phyloP scores from a whole-genome alignment of 2,888 invertebrate species.

The Elysia crispata region DNA sequence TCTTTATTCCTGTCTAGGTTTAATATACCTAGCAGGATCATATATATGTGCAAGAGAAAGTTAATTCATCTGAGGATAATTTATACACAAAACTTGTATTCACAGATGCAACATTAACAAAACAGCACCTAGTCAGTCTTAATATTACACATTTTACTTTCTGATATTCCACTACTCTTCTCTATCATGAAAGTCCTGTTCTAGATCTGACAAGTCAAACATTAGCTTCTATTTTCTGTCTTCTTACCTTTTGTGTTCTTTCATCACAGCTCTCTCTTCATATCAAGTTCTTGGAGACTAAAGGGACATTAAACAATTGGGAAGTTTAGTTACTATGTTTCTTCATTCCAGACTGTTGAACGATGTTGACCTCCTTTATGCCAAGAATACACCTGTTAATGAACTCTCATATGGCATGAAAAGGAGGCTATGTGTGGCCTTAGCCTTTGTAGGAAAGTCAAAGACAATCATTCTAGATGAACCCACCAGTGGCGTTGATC shows the following conservation, averaged over 20 bases:
- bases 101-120: too few relatives aligned
- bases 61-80: not conserved
- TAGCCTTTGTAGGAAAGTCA: slow-evolving; percentile 78
- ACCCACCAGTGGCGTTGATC: slow-evolving; percentile 78
- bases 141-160: too few relatives aligned
- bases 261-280: too few relatives aligned
- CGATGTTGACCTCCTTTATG: slow-evolving; percentile 72
- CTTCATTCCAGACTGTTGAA: slow-evolving; percentile 65
- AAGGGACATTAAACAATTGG: not conserved
- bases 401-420: slow-evolving; percentile 77
- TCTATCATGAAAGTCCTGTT: too few relatives aligned
- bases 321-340: not conserved
- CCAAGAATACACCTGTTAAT: slow-evolving; percentile 67
- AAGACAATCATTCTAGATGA: slow-evolving; percentile 77
- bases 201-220: too few relatives aligned
- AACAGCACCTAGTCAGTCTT: too few relatives aligned
- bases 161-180: too few relatives aligned
- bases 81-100: too few relatives aligned
- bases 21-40: not conserved
- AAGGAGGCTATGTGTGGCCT: slow-evolving; percentile 77
- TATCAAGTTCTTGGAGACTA: not conserved
- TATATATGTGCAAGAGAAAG: not conserved
- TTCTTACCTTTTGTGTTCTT: too few relatives aligned
- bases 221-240: too few relatives aligned
- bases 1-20: too few relatives aligned